phyloP scores from a whole-genome alignment of 2,888 invertebrate species.

The Pachydiplax longipennis region DNA sequence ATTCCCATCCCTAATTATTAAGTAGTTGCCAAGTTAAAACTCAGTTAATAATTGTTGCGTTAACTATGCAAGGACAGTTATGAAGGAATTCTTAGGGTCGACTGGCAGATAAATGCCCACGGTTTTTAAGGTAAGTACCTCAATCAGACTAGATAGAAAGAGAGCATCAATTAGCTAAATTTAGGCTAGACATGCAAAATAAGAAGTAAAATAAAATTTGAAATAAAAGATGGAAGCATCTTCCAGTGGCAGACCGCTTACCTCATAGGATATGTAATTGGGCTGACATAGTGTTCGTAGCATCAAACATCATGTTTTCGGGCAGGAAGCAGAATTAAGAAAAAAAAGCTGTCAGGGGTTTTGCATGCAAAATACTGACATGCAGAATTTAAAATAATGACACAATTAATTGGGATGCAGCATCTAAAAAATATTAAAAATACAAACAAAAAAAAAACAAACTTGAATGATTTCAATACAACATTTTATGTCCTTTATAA shows the following conservation, averaged over 20 bases:
- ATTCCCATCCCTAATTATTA: constrained; percentile 17
- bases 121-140: constrained; percentile 37
- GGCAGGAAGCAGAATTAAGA: constrained; percentile 42
- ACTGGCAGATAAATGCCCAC: constrained; percentile 17
- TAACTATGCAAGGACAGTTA: constrained; percentile 36
- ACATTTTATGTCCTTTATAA: constrained; percentile 41
- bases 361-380: constrained; percentile 41
- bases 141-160: constrained; percentile 34
- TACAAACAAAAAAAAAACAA: constrained; percentile 35
- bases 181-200: constrained; percentile 29
- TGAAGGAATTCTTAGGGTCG: background rate
- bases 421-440: constrained; percentile 9
- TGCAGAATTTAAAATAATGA: constrained; percentile 29
- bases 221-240: constrained; percentile 29
- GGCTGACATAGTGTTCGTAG: constrained; percentile 37
- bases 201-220: constrained; percentile 23
- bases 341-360: constrained; percentile 3
- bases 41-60: constrained; percentile 30
- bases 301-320: constrained; percentile 34
- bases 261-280: constrained; percentile 43
- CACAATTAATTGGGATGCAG: constrained; percentile 36
- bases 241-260: constrained; percentile 20
- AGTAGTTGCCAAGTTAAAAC: constrained; percentile 22
- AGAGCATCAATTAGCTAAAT: constrained; percentile 40
- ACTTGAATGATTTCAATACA: constrained; percentile 30